A percentile compares a stretch with the other conserved stretches of the same genome.
These are phyloP conservation scores for Myiozetetes cayanensis DNA, from an alignment of 2,113 vertebrate genomes.

Conservation along the genomic window DNA sequence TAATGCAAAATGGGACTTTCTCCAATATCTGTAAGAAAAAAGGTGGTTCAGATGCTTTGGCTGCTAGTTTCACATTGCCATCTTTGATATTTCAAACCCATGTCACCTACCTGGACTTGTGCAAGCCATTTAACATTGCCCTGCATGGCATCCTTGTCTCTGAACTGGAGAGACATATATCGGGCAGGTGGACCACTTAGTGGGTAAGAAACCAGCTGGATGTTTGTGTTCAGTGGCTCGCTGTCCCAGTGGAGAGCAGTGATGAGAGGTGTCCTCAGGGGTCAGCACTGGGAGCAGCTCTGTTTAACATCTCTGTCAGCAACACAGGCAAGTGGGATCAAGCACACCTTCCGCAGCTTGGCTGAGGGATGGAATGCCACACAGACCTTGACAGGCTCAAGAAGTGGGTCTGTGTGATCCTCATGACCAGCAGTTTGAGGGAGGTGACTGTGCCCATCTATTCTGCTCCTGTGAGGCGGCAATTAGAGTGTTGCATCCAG, in stretches of 20 bases:
- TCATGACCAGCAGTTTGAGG: background rate
- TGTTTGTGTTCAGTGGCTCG: fast-evolving
- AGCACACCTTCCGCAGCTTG: background rate
- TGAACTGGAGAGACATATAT: background rate
- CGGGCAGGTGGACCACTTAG: background rate
- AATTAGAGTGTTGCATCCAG: background rate
- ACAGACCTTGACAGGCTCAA: background rate
- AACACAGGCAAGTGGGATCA: fast-evolving
- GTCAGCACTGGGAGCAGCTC: background rate
- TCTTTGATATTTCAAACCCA: background rate
- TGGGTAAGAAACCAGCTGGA: background rate
- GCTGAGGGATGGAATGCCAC: background rate
- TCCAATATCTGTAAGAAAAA: background rate
- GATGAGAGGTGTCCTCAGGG: fast-evolving
- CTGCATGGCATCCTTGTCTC: background rate
- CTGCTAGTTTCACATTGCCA: background rate
- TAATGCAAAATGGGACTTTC: background rate
- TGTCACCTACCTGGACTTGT: background rate
- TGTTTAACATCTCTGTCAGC: background rate
- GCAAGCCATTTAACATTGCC: background rate
- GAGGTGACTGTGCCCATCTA: background rate
- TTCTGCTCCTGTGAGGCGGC: background rate
- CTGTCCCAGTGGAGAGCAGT: background rate
- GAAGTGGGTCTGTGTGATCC: background rate
- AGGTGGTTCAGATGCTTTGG: background rate